Base-by-base conservation (phyloP, 2,888 invertebrate species). In the Rhamnusium bicolor region DNA sequence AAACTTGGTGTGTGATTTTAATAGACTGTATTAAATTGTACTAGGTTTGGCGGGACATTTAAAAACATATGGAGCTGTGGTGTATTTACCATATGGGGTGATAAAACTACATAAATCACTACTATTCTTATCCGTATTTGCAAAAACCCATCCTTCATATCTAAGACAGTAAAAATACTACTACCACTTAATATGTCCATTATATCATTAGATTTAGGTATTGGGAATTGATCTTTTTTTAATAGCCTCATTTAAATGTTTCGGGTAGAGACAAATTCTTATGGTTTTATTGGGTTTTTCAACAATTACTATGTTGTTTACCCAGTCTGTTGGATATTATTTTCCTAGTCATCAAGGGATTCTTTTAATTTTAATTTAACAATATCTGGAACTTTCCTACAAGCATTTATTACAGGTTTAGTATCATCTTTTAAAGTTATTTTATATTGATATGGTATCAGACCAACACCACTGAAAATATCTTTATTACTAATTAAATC, bases 61-160 rank as follows among this genome's bases (percentile, higher is more conserved):
- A n/a, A n/a, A n/a, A n/a, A n/a, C n/a, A n/a, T n/a, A n/a, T n/a
- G n/a, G n/a, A n/a, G n/a, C n/a, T n/a, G n/a, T n/a, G n/a, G n/a
- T n/a, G n/a, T n/a, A n/a, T n/a, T n/a, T n/a, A n/a, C n/a, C n/a
- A n/a, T n/a, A n/a, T n/a, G n/a, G n/a, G n/a, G n/a, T n/a, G n/a
- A 69, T 73, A 69, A 83, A 82, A 6, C 81, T 82, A 60, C 79
- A 79, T 0, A 81, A 58, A 47, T 79, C 69, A 12, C 72, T 29
- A 54, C 78, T 77, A 72, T 78, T 54, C 58, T 80, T 71, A 60
- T 76, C 72, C 6, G 68, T 10, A 83, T 75, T 40, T 80, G 79
- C 73, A 79, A 83, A 69, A 84, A 83, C 5, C 79, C 81, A 56
- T 75, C 53, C 10, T 72, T 69, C 8, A 73, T 74, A 71, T 82